phyloP scores from a whole-genome alignment of 2,888 invertebrate species.

The Marasmarcha lunaedactyla region DNA sequence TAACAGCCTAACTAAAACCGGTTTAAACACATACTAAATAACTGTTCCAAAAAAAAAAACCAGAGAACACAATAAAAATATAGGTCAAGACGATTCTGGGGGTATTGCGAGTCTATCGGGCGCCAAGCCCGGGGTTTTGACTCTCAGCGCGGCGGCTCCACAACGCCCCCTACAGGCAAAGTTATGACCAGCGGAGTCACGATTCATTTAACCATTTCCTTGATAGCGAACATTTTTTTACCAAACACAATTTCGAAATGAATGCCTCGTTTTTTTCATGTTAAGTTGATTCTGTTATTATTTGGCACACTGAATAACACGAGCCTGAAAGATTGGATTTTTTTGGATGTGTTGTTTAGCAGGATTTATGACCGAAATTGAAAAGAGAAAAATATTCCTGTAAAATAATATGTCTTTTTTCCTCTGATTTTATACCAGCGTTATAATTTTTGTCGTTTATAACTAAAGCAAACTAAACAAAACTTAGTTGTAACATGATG shows the following conservation, averaged over 20 bases:
- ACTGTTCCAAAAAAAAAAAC: no score
- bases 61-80: slow-evolving; percentile 16
- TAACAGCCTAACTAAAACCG: no score
- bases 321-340: slow-evolving; percentile 5
- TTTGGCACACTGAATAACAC: no score
- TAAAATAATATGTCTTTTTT: no score
- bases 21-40: no score
- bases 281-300: no score
- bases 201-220: slow-evolving; percentile 35
- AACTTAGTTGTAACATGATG: no score
- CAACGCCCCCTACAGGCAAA: slow-evolving; percentile 29
- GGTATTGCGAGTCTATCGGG: slow-evolving; percentile 24
- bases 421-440: no score
- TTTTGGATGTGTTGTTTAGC: slow-evolving; percentile 14
- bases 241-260: slow-evolving; percentile 6
- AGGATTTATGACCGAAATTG: no score
- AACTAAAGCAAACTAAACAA: no score
- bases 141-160: slow-evolving; percentile 1
- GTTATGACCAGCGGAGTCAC: slow-evolving; percentile 27
- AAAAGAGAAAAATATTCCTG: no score
- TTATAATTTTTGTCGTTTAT: no score
- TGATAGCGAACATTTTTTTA: slow-evolving; percentile 3
- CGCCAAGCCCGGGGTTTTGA: slow-evolving; percentile 19
- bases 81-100: slow-evolving; percentile 32
- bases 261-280: slow-evolving; percentile 4